Base-by-base conservation (phyloP, 2,113 vertebrate genomes). In the Petrocephalus zakoni region DNA sequence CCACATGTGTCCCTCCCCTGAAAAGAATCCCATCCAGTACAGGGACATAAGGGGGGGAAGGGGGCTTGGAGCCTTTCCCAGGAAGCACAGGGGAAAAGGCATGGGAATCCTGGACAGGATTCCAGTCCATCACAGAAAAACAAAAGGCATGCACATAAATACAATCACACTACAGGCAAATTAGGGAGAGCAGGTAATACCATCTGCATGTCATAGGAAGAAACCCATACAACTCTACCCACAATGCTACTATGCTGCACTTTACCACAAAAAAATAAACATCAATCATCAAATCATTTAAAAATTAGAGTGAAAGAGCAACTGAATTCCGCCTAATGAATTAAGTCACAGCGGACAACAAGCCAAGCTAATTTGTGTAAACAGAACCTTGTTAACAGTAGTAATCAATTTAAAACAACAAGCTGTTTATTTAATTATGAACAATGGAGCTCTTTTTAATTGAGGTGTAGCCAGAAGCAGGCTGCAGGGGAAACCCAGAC, bases 391-490 rank as follows among this genome's bases (percentile, higher is more conserved):
- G 61, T 53, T 42, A 49, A 29, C 25, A 47, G 17, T 37, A 37
- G 87, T 88, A 81, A 88, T 84, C 37, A 61, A 72, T 88, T 88
- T 84, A 61, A 88, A 88, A 72, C 42, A 53, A 84, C 72, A 52
- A 37, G 46, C 64, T 81, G 68, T 81, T 81, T 78, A 55, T 81
- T 72, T 88, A 37, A 88, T 78, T 53, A 55, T n/a, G 49, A 81
- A 37, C 84, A 85, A 85, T 47, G 22, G 84, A 15, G 84, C 13
- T 29, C 47, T 55, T 85, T 82, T 47, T 85, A 85, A 49, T 83
- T 83, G 81, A 46, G 46, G 37, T 83, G 81, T 49, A 47, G 42
- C 81, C 81, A 83, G 81, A 49, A 42, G 81, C 46, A 49, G 81
- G 42, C 81, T 83, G 46, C 81, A 83, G 46, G 37, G 72, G 72